Evolutionary conservation across 2,797 vertebrate species (phyloP), one percentile per base, ranked within the genome.

Genomic region (Schizopygopsis malacanthus): DNA sequence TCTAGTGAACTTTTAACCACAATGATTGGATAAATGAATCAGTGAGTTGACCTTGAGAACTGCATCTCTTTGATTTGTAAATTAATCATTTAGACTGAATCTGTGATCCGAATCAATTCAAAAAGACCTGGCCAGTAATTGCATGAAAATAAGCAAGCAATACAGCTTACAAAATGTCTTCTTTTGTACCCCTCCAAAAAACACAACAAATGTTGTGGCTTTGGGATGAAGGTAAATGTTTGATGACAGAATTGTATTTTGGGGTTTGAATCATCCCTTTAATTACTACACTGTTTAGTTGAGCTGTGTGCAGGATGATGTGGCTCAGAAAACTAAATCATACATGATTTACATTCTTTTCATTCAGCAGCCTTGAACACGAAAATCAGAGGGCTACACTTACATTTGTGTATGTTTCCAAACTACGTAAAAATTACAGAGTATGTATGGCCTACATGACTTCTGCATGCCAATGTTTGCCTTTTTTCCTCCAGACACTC

Each of bases 401-500:
- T 79, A 79, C 73, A 65, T 84, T 80, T 84, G 59, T 80, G 69
- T 52, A 70, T 73, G 67, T 84, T 67, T 81, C 76, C 82, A 87
- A 79, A 70, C 85, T 63, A 39, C 16, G 33, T 20, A 56, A 79
- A 80, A 84, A 73, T 65, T 41, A 87, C 75, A 85, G 67, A 52
- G 39, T 77, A 65, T 63, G 67, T n/a, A 5, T 79, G 75, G 83
- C 56, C 82, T 59, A 63, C 79, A 65, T 79, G 61, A 56, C 54
- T 70, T 76, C 28, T 84, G 61, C 70, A 56, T 85, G 78, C 81
- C 85, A 72, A 70, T 71, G 81, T 83, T 86, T 82, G 77, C 69
- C 82, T 69, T 87, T 87, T 67, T 81, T 76, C 47, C 15, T 82
- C 63, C 78, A 69, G 84, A 88, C 73, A 72, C 22, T 88, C 72